A percentile compares a stretch with the other conserved stretches of the same genome.
These are phyloP conservation scores for Protosalanx chinensis DNA, from an alignment of 2,797 vertebrate species.

Conservation along the genomic window DNA sequence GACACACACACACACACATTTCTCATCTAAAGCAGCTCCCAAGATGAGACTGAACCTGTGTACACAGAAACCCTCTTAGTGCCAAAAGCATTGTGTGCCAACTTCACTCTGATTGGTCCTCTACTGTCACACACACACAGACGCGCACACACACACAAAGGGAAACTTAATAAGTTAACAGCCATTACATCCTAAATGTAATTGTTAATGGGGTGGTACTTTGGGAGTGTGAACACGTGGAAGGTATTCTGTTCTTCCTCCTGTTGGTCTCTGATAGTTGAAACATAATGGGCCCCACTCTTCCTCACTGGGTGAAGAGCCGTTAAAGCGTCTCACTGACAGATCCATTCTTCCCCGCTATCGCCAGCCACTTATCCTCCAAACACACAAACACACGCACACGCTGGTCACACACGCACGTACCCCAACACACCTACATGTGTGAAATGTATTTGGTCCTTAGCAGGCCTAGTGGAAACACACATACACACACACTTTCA, in stretches of 20 bases:
- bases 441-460: background rate
- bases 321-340: slow-evolving; percentile 6
- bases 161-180: too few relatives aligned
- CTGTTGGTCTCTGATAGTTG: too few relatives aligned
- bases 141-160: background rate
- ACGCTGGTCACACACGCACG: background rate
- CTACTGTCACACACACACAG: background rate
- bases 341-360: slow-evolving; percentile 22
- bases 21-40: too few relatives aligned
- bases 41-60: too few relatives aligned
- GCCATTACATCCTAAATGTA: too few relatives aligned
- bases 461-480: background rate
- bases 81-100: too few relatives aligned
- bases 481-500: background rate
- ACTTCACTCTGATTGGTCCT: background rate
- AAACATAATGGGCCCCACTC: too few relatives aligned
- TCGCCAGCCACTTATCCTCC: slow-evolving; percentile 9
- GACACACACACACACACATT: too few relatives aligned
- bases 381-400: background rate
- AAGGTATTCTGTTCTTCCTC: too few relatives aligned
- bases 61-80: background rate
- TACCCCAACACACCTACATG: background rate
- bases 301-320: slow-evolving; percentile 40
- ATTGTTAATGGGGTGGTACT: too few relatives aligned
- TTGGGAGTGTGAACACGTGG: too few relatives aligned